These are phyloP conservation scores for Odontocolon sp. DNA, from an alignment of 2,888 invertebrate genomes.

Conservation along the genomic window DNA sequence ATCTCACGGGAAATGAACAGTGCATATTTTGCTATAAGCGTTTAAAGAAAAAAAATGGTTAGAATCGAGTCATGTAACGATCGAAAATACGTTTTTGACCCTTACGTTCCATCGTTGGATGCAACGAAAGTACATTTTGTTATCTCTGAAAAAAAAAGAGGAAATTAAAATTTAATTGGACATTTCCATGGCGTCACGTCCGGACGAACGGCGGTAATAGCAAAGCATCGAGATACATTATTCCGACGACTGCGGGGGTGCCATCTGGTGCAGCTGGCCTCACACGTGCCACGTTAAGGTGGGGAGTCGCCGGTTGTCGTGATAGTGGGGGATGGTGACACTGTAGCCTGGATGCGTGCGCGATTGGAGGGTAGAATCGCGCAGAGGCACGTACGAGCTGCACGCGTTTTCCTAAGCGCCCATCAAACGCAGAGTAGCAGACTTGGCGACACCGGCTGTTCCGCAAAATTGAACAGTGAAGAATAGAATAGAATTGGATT, in stretches of 20 bases:
- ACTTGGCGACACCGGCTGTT: conserved; percentile 16
- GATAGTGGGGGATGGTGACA: conserved; percentile 1
- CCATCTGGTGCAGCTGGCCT: conserved; percentile 55
- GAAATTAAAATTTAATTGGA: conserved; percentile 59
- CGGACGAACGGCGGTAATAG: conserved; percentile 43
- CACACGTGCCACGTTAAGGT: conserved; percentile 37
- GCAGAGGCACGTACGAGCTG: conserved; percentile 20
- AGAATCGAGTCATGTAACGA: conserved; percentile 5
- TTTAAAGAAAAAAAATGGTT: neutral
- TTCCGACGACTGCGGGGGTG: conserved; percentile 48
- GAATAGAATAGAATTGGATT: neutral
- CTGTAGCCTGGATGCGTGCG: conserved; percentile 43
- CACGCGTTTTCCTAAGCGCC: conserved; percentile 37
- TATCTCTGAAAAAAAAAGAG: conserved; percentile 42
- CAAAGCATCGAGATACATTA: conserved; percentile 52
- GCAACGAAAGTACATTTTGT: conserved; percentile 26
- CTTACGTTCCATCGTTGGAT: conserved; percentile 35
- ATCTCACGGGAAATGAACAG: neutral
- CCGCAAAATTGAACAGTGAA: conserved; percentile 24
- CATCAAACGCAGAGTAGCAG: conserved; percentile 38
- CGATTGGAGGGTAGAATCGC: conserved; percentile 16
- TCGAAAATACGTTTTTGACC: conserved; percentile 32
- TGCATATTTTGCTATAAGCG: neutral
- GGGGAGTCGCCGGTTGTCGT: conserved; percentile 30
- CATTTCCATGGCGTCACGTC: conserved; percentile 55